A percentile compares a stretch with the other conserved stretches of the same genome.
These are phyloP conservation scores for Merops nubicus DNA, from an alignment of 2,113 vertebrate species.

Conservation along the genomic window DNA sequence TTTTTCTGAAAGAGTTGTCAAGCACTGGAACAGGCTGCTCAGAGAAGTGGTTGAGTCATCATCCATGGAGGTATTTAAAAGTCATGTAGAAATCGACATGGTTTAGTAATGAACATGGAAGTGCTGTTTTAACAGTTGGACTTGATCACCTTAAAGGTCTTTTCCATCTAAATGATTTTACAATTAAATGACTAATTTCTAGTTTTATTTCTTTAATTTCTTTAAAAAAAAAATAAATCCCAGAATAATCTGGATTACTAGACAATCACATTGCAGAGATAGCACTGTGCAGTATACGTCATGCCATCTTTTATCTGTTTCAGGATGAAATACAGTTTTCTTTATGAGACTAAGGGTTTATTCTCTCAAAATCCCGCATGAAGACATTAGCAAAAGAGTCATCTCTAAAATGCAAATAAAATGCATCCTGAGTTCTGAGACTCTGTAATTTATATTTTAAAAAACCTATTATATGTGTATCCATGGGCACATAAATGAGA, in stretches of 20 bases:
- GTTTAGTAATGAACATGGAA: fast-evolving
- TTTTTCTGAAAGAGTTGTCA: background rate
- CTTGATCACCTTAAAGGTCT: background rate
- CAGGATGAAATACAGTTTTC: background rate
- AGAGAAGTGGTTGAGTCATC: background rate
- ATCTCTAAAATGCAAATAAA: background rate
- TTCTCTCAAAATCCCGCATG: background rate
- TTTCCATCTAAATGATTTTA: background rate
- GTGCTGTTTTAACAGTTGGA: background rate
- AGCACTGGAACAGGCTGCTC: background rate
- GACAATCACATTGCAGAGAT: background rate
- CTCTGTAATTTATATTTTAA: background rate
- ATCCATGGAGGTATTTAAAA: background rate
- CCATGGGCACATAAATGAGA: background rate
- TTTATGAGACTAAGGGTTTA: background rate
- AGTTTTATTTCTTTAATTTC: background rate
- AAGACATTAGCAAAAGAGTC: background rate
- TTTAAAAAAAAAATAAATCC: background rate
- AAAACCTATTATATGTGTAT: background rate
- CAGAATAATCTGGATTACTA: background rate
- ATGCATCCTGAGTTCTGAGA: background rate
- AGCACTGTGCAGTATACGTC: background rate
- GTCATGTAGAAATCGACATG: fast-evolving
- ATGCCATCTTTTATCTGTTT: background rate
- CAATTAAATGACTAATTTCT: background rate